Evolutionary conservation across 1,140 invertebrate species (phyloP).

Genomic region (Hyles euphorbiae): DNA sequence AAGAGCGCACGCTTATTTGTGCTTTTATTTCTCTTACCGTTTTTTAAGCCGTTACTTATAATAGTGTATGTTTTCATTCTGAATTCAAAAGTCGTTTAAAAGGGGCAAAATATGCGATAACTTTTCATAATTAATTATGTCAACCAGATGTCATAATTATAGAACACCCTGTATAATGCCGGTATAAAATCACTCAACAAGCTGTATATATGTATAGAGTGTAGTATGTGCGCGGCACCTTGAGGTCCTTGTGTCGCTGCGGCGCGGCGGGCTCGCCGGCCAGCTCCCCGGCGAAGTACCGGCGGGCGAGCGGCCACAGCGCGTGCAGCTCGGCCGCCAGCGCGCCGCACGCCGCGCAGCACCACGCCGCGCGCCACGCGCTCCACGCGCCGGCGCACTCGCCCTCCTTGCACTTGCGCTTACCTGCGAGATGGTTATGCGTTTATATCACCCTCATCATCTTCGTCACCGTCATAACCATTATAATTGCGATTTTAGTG

Average conservation of each 20-base stretch:
- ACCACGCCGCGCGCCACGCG: slow-evolving; percentile 39
- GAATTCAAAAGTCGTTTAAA: too few species aligned
- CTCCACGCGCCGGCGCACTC: slow-evolving; percentile 38
- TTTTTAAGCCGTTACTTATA: too few species aligned
- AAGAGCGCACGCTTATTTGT: too few species aligned
- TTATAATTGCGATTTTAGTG: too few species aligned
- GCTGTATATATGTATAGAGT: not conserved
- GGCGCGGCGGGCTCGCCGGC: slow-evolving; percentile 40
- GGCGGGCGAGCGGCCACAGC: slow-evolving; percentile 56
- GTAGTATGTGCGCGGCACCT: slow-evolving; percentile 28
- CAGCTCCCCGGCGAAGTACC: slow-evolving; percentile 63
- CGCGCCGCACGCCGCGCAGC: slow-evolving; percentile 54
- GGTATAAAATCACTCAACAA: not conserved
- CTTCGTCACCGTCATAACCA: not conserved
- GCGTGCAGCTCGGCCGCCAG: slow-evolving; percentile 53
- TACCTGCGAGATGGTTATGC: slow-evolving; percentile 15
- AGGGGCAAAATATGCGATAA: too few species aligned
- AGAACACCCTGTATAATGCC: too few species aligned
- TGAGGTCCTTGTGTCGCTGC: slow-evolving; percentile 40
- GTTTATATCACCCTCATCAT: not conserved
- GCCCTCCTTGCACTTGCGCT: slow-evolving; percentile 28
- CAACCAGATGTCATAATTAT: too few species aligned
- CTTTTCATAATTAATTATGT: too few species aligned
- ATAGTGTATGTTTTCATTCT: too few species aligned
- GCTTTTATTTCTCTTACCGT: too few species aligned